phyloP scores from a whole-genome alignment of 2,113 vertebrate genomes.

The Salminus brasiliensis region DNA sequence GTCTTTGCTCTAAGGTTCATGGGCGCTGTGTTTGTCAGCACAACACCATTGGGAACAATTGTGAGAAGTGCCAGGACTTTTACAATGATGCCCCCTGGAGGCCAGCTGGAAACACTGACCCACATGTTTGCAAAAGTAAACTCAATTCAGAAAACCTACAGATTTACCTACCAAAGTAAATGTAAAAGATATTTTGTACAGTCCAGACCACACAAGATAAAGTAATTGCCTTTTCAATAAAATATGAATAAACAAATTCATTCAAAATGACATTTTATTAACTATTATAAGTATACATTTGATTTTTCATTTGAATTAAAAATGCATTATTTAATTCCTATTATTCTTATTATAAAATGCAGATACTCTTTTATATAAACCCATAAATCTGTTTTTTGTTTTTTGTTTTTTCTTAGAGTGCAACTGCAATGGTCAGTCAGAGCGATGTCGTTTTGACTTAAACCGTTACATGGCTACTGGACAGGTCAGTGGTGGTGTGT shows the following conservation, averaged over 20 bases:
- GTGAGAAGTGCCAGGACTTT: conserved; percentile 85
- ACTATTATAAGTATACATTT: no score
- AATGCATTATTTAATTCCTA: no score
- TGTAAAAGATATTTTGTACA: no score
- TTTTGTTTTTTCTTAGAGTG: conserved; percentile 75
- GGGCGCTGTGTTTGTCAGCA: conserved; percentile 84
- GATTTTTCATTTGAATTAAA: no score
- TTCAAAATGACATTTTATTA: no score
- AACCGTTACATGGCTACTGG: conserved; percentile 67
- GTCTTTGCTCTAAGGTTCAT: conserved; percentile 74
- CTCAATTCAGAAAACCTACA: neutral
- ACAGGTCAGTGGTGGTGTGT: conserved; percentile 78
- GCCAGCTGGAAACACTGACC: conserved; percentile 73
- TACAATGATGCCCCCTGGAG: conserved; percentile 87
- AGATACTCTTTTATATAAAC: no score
- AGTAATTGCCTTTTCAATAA: no score
- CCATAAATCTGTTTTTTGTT: no score
- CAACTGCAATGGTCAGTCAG: conserved; percentile 83
- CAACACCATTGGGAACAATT: conserved; percentile 83
- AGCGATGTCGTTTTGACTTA: conserved; percentile 83
- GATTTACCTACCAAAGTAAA: neutral
- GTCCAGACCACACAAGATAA: no score
- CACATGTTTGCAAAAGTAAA: conserved; percentile 80
- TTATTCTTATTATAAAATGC: no score
- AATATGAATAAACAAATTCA: no score